Base-by-base conservation (phyloP, 2,113 vertebrate genomes). In the Semicossyphus pulcher region DNA sequence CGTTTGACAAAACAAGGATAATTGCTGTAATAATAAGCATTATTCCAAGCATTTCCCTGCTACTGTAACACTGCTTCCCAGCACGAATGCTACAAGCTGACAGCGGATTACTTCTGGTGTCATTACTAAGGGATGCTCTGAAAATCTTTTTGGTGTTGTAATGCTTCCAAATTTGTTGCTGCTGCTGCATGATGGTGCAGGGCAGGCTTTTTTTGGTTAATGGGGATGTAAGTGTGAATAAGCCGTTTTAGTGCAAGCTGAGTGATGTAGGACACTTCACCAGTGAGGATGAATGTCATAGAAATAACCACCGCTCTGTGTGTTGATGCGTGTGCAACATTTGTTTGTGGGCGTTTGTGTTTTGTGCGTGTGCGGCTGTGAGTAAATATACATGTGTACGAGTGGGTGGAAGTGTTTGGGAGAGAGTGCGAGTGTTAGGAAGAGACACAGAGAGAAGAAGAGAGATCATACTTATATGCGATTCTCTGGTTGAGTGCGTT, bases 141-240 rank as follows among this genome's bases (percentile, higher is more conserved):
- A 60, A 81, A 88, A 85, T 89, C 49, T 64, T 76, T 78, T 53
- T 32, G 71, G 31, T 61, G 69, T 73, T 71, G 66, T 80, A 75
- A 81, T 68, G 70, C 65, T 61, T 86, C 44, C 60, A 76, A 64
- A 88, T 57, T 21, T 12, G 5, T 37, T 47, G 28, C 36, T 48
- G 37, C 56, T 16, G 61, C 44, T 44, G 41, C 39, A 60, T 85
- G 49, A 37, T 18, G 52, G 29, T 51, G 53, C 61, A 57, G 45
- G 1, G 18, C 20, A n/a, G 18, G 4, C 5, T 37, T 72, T 32
- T 49, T 25, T 63, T 59, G 8, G 25, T 60, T 76, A 85, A 85
- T 65, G 49, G 6, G 58, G 87, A 71, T 85, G 82, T 84, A 61
- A 78, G 80, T 62, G 58, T 73, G 67, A 78, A 82, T 81, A 81